Conservation (phyloP, 2,113 vertebrate genomes). For the Alectura lathami region DNA sequence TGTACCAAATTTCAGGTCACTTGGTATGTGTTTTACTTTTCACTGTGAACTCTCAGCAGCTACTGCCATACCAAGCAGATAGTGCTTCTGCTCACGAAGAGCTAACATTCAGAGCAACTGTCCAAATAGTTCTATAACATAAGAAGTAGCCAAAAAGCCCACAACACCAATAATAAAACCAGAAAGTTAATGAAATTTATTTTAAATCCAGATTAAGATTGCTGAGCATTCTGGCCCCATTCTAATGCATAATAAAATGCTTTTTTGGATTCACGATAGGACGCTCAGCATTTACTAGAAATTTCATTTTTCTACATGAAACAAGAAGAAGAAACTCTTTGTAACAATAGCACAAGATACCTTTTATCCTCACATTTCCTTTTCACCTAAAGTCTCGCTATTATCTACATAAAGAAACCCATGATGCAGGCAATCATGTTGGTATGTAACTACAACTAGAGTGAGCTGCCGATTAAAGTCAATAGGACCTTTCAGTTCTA, state of each 20-base stretch:
- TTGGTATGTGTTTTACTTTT: background rate
- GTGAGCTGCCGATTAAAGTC: background rate
- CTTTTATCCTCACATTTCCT: background rate
- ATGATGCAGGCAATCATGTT: background rate
- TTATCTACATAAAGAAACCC: background rate
- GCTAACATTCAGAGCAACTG: background rate
- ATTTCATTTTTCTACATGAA: background rate
- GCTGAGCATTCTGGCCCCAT: background rate
- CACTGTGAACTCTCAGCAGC: background rate
- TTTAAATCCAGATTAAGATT: background rate
- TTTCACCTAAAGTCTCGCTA: background rate
- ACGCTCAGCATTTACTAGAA: background rate
- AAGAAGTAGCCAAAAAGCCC: background rate
- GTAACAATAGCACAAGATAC: background rate
- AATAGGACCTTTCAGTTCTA: background rate
- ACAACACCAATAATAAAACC: background rate
- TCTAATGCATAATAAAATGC: background rate
- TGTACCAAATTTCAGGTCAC: background rate
- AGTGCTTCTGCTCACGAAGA: background rate
- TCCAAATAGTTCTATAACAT: background rate
- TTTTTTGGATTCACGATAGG: background rate
- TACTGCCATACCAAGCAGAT: background rate
- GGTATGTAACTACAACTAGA: background rate
- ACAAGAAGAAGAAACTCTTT: background rate
- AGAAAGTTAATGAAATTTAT: background rate